Evolutionary conservation across 2,113 vertebrate genomes (phyloP).

Genomic region (Pollachius pollachius): DNA sequence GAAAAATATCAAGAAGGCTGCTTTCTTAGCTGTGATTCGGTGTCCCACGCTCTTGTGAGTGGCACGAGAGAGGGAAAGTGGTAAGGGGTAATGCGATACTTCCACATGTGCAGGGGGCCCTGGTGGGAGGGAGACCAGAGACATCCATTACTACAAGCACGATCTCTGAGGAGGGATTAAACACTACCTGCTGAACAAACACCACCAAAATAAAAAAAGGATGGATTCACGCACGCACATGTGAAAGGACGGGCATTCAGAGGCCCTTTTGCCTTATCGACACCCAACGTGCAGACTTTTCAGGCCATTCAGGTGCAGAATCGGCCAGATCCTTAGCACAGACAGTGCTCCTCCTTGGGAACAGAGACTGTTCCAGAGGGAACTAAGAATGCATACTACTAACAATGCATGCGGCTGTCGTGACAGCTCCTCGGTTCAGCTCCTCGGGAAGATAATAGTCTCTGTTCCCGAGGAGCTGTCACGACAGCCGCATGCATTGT

Average conservation of each 20-base stretch:
- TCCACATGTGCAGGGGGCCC: conserved; percentile 68
- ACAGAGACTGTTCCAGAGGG: too few species aligned
- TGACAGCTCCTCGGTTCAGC: conserved; percentile 22
- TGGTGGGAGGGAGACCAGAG: conserved; percentile 51
- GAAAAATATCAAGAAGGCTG: conserved; percentile 29
- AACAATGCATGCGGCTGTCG: conserved; percentile 30
- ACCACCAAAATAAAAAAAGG: conserved; percentile 12
- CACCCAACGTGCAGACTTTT: not conserved
- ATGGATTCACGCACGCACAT: conserved; percentile 3
- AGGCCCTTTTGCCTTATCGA: too few species aligned
- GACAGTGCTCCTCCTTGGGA: too few species aligned
- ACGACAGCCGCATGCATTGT: conserved; percentile 28
- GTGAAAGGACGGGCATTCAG: not conserved
- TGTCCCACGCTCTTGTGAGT: conserved; percentile 48
- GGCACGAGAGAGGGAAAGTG: conserved; percentile 49
- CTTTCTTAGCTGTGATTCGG: conserved; percentile 70
- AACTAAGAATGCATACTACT: too few species aligned
- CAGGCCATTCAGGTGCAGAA: conserved; percentile 3
- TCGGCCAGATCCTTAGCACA: conserved; percentile 6
- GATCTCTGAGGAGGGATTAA: conserved; percentile 69
- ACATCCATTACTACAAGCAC: conserved; percentile 56
- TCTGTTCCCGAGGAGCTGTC: conserved; percentile 19
- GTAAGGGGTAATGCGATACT: conserved; percentile 67
- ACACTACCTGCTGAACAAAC: conserved; percentile 73
- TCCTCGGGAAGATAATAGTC: too few species aligned